Evolutionary conservation across 2,113 vertebrate genomes (phyloP).

Genomic region (zebrafish (Danio rerio)): DNA sequence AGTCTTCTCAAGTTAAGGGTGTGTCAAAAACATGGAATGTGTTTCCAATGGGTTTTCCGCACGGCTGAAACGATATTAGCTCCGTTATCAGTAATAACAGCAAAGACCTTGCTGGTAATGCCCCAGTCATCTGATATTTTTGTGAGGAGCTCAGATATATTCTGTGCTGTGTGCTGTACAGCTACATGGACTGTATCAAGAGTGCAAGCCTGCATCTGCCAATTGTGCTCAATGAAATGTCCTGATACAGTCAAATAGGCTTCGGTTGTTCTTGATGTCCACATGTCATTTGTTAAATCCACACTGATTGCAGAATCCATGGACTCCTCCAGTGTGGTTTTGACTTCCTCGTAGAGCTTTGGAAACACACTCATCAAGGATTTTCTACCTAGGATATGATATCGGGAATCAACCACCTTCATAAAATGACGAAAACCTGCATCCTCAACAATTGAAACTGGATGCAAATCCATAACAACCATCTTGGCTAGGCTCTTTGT

Average conservation of each 20-base stretch:
- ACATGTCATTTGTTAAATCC: conserved; percentile 40
- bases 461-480: background rate
- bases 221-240: conserved; percentile 49
- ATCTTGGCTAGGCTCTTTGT: background rate
- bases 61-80: conserved; percentile 9
- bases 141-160: background rate
- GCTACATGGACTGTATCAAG: background rate
- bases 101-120: background rate
- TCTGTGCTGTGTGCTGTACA: conserved; percentile 4
- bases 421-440: background rate
- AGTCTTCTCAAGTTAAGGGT: background rate
- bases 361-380: background rate
- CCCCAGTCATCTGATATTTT: background rate
- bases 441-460: background rate
- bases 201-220: conserved; percentile 8
- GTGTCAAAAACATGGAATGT: background rate
- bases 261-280: conserved; percentile 46
- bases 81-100: background rate
- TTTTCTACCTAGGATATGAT: background rate
- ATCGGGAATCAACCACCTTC: background rate
- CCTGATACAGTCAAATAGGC: conserved; percentile 44
- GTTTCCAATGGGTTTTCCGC: background rate
- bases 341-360: background rate
- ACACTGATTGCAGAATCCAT: conserved; percentile 8
- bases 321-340: background rate